Evolutionary conservation across 2,113 vertebrate genomes (phyloP).

Genomic region (Aleadryas rufinucha): DNA sequence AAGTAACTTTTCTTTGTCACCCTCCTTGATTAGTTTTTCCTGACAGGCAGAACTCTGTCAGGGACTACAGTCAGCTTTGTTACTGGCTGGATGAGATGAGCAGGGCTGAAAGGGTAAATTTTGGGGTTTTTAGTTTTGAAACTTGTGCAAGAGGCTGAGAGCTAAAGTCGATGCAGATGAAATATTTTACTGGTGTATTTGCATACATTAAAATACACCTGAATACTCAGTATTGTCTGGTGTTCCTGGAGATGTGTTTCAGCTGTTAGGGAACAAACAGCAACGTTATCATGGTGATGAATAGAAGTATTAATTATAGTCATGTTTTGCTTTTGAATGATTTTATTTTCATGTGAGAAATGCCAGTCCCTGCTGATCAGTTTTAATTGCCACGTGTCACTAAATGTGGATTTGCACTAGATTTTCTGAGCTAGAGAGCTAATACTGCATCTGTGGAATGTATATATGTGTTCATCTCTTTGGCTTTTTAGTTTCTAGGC

Average conservation of each 20-base stretch:
- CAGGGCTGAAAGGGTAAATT: neutral
- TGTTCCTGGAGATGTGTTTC: neutral
- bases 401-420: neutral
- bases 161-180: neutral
- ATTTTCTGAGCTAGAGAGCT: neutral
- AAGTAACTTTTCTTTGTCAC: neutral
- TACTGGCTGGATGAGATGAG: neutral
- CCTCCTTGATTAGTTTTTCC: neutral
- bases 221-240: neutral
- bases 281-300: neutral
- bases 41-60: neutral
- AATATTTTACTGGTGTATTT: neutral
- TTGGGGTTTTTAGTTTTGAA: neutral
- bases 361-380: neutral
- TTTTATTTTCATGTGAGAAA: neutral
- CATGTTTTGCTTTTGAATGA: neutral
- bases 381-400: neutral
- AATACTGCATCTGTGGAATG: accelerated
- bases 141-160: neutral
- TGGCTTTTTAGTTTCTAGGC: neutral
- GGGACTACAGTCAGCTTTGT: neutral
- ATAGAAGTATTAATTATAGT: neutral
- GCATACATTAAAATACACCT: neutral
- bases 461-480: neutral
- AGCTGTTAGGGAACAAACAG: neutral